Evolutionary conservation across 2,797 vertebrate genomes (phyloP).

Genomic region (Zalophus californianus): DNA sequence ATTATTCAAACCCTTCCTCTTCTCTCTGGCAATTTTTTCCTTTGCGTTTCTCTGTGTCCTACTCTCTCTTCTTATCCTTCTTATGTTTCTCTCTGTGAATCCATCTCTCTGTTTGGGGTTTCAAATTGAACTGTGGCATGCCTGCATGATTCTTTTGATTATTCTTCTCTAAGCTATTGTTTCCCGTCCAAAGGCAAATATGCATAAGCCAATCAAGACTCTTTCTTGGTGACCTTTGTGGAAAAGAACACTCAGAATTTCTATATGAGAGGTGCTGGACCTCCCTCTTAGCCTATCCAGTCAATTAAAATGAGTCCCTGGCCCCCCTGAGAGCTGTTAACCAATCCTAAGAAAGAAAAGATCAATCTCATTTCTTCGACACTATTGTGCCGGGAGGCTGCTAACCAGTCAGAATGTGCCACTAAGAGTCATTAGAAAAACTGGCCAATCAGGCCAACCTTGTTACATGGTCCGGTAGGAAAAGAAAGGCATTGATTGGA

Average conservation of each 20-base stretch:
- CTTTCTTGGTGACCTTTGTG: constrained; percentile 70
- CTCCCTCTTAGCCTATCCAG: constrained; percentile 60
- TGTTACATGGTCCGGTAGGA: constrained; percentile 77
- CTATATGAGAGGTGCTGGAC: neutral
- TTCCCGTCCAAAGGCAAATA: constrained; percentile 62
- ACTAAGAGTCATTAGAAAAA: constrained; percentile 75
- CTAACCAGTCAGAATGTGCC: constrained; percentile 79
- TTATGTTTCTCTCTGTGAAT: constrained; percentile 41
- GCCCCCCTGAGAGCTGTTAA: constrained; percentile 57
- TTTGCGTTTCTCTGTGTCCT: constrained; percentile 28
- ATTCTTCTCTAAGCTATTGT: constrained; percentile 46
- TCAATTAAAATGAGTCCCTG: constrained; percentile 75
- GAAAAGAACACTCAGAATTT: constrained; percentile 72
- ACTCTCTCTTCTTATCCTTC: neutral
- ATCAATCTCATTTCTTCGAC: constrained; percentile 70
- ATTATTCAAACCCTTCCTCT: constrained; percentile 34
- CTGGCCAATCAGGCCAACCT: constrained; percentile 76
- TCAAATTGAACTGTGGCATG: constrained; percentile 20
- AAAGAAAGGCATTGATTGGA: constrained; percentile 75
- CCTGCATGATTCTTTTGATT: constrained; percentile 25
- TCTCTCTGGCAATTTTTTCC: constrained; percentile 11
- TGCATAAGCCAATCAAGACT: constrained; percentile 50
- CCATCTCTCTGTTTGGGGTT: constrained; percentile 1
- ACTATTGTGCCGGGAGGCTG: constrained; percentile 60
- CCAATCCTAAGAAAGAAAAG: constrained; percentile 76